Evolutionary conservation across 2,797 vertebrate species (phyloP).

Genomic region (Aythya fuligula): DNA sequence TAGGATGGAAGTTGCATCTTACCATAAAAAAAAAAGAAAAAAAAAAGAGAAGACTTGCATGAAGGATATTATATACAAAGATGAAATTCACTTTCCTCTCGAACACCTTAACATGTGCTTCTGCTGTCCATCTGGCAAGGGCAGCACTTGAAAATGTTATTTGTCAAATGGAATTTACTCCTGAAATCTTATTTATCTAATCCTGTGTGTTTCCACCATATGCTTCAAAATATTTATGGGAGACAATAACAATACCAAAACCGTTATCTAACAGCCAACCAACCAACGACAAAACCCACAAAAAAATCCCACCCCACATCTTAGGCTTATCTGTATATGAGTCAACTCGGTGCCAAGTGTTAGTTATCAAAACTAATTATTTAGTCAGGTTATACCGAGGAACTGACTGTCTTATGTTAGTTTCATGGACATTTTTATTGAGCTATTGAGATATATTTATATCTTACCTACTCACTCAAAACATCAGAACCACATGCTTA

Average conservation of each 20-base stretch:
- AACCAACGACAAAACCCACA: not conserved
- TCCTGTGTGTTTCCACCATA: not conserved
- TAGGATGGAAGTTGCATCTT: not conserved
- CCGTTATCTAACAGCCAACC: not conserved
- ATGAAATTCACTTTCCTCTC: not conserved
- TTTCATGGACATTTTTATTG: not conserved
- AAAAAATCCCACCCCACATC: not conserved
- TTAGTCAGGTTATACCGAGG: not conserved
- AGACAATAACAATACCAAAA: not conserved
- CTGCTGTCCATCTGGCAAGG: not conserved
- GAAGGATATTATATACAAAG: not conserved
- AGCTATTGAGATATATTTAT: not conserved
- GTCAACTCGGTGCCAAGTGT: not conserved
- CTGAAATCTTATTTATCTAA: not conserved
- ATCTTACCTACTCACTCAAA: not conserved
- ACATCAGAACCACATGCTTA: not conserved
- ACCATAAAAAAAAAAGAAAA: not conserved
- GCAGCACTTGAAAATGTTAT: not conserved
- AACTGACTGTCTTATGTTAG: not conserved
- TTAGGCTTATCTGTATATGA: not conserved
- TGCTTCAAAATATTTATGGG: not conserved
- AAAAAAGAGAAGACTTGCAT: not conserved
- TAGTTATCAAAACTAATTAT: not conserved
- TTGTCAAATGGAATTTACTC: not conserved
- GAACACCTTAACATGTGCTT: not conserved